These are phyloP conservation scores for Cheilosia pagana DNA, from an alignment of 2,888 invertebrate genomes.

Conservation along the genomic window DNA sequence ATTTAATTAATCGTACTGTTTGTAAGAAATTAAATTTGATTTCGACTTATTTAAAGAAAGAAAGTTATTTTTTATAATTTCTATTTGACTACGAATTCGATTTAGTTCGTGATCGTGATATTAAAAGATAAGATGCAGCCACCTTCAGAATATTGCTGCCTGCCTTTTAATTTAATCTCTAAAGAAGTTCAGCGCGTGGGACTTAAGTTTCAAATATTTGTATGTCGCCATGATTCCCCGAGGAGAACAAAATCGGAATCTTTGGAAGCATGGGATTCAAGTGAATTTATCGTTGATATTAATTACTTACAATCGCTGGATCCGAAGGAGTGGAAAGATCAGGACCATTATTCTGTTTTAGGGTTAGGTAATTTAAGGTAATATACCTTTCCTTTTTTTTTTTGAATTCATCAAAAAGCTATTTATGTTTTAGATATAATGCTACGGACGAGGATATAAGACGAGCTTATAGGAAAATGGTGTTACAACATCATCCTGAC, in stretches of 20 bases:
- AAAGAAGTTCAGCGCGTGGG: slow-evolving; percentile 69
- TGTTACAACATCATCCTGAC: slow-evolving; percentile 98
- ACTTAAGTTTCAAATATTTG: slow-evolving; percentile 53
- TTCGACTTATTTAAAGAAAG: too few species aligned
- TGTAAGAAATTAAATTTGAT: too few species aligned
- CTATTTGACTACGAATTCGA: too few species aligned
- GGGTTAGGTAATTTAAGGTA: slow-evolving; percentile 89
- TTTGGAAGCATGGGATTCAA: slow-evolving; percentile 80
- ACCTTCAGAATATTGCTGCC: slow-evolving; percentile 28
- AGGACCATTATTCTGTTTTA: slow-evolving; percentile 98
- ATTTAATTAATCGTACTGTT: too few species aligned
- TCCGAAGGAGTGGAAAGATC: slow-evolving; percentile 98
- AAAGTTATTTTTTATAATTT: too few species aligned
- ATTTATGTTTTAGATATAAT: slow-evolving; percentile 86
- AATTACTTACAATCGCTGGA: slow-evolving; percentile 93
- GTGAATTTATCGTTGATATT: slow-evolving; percentile 89
- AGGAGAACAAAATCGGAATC: slow-evolving; percentile 76
- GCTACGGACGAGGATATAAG: slow-evolving; percentile 97
- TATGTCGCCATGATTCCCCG: slow-evolving; percentile 50
- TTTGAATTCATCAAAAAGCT: slow-evolving; percentile 1
- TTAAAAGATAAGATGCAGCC: slow-evolving; percentile 35
- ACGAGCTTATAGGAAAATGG: slow-evolving; percentile 95
- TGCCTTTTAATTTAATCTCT: slow-evolving; percentile 46
- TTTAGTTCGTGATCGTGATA: too few species aligned
- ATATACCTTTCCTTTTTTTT: slow-evolving; percentile 13